Conservation (phyloP, 2,113 vertebrate species). For the Eudyptes chrysolophus region DNA sequence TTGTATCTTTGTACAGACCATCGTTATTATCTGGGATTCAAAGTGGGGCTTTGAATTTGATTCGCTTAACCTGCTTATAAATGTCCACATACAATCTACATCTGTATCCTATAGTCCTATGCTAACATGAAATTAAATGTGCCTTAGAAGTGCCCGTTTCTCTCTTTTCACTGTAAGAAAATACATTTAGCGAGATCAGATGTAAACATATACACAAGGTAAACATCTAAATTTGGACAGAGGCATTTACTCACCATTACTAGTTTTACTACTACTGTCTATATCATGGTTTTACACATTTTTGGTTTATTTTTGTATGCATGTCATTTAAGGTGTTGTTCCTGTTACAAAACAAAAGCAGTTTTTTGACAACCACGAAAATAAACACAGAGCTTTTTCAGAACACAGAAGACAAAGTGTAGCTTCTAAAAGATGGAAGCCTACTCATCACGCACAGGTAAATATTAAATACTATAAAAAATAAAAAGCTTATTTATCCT, state of each 20-base stretch:
- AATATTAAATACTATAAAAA: not conserved
- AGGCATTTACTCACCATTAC: not conserved
- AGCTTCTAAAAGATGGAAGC: constrained; percentile 57
- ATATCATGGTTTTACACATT: not conserved
- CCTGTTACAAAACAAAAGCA: constrained; percentile 65
- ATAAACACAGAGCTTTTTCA: constrained; percentile 58
- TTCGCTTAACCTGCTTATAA: not conserved
- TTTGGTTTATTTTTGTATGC: constrained; percentile 11
- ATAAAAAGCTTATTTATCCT: not conserved
- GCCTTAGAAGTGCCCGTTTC: not conserved
- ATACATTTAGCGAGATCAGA: not conserved
- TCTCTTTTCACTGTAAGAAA: not conserved
- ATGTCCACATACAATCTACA: not conserved
- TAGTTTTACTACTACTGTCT: not conserved
- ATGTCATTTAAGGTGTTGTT: constrained; percentile 58
- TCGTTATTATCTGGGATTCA: not conserved
- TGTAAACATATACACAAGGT: not conserved
- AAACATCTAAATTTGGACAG: not conserved
- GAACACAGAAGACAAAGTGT: constrained; percentile 70
- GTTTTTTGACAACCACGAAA: constrained; percentile 48
- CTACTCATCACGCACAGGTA: constrained; percentile 75
- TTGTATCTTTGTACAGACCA: not conserved
- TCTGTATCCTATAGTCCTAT: not conserved
- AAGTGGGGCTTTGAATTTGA: not conserved
- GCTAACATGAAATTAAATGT: not conserved